Percentiles rank a stretch among this genome's conserved stretches.
phyloP scores from a whole-genome alignment of 2,797 vertebrate species.

The Acanthurus lineatus region DNA sequence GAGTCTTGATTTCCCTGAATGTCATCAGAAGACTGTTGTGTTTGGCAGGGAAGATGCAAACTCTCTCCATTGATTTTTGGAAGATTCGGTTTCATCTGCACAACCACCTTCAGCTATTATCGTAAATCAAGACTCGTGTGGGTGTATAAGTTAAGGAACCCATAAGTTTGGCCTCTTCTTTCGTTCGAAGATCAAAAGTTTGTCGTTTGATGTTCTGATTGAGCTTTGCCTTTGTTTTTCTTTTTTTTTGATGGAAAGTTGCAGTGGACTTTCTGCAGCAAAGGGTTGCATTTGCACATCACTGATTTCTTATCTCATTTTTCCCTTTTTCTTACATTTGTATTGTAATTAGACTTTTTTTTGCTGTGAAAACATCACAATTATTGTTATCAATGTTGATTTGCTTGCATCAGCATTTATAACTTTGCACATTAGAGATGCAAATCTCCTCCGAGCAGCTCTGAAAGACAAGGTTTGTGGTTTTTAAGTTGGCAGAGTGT shows the following conservation, averaged over 20 bases:
- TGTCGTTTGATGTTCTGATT: conserved; percentile 16
- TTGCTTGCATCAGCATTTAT: conserved; percentile 28
- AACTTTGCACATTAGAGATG: conserved; percentile 26
- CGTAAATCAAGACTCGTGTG: conserved; percentile 20
- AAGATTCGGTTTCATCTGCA: conserved; percentile 35
- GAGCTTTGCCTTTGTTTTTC: conserved; percentile 2
- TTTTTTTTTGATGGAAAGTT: not conserved
- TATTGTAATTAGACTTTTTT: conserved; percentile 1
- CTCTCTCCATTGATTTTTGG: conserved; percentile 19
- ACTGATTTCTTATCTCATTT: conserved; percentile 17
- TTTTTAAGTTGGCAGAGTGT: conserved; percentile 49
- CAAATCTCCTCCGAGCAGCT: conserved; percentile 22
- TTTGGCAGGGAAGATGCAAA: conserved; percentile 42
- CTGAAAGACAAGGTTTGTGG: conserved; percentile 47
- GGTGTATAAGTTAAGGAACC: not conserved
- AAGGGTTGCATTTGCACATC: conserved; percentile 6
- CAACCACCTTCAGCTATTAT: conserved; percentile 18
- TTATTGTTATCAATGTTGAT: conserved; percentile 34
- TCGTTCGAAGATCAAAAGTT: conserved; percentile 21
- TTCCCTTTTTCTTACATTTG: conserved; percentile 4
- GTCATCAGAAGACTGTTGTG: conserved; percentile 30
- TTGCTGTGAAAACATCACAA: conserved; percentile 32
- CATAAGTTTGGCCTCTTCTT: conserved; percentile 13
- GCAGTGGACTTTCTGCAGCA: not conserved
- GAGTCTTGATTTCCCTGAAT: not conserved